Evolutionary conservation across 2,888 invertebrate species (phyloP).

Genomic region (Pocota personata): DNA sequence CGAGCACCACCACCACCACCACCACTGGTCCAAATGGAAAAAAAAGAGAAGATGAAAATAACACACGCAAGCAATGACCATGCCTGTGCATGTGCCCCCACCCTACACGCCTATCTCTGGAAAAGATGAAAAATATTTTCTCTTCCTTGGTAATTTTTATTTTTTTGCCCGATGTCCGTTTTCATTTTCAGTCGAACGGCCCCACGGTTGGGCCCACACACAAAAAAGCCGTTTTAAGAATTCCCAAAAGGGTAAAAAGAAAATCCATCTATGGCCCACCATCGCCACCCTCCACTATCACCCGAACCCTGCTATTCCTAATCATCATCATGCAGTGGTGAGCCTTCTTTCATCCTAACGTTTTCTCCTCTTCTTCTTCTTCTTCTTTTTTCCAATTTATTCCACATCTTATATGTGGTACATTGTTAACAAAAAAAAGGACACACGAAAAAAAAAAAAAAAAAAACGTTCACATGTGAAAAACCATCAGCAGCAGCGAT

Average conservation of each 20-base stretch:
- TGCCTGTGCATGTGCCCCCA: constrained; percentile 8
- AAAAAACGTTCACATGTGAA: constrained; percentile 67
- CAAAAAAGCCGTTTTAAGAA: constrained; percentile 69
- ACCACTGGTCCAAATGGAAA: constrained; percentile 46
- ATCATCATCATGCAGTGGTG: constrained; percentile 73
- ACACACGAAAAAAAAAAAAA: constrained; percentile 28
- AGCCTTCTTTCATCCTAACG: constrained; percentile 71
- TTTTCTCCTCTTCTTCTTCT: constrained; percentile 51
- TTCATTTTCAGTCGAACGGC: constrained; percentile 71
- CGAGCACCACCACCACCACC: background rate
- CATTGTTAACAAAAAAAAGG: constrained; percentile 66
- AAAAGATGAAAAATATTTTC: constrained; percentile 72
- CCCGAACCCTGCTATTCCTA: constrained; percentile 56
- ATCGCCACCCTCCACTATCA: background rate
- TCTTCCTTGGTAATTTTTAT: constrained; percentile 54
- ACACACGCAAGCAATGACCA: constrained; percentile 69
- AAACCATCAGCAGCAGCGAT: constrained; percentile 63
- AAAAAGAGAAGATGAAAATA: constrained; percentile 48
- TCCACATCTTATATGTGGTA: constrained; percentile 70
- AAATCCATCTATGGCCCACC: constrained; percentile 67
- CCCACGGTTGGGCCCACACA: constrained; percentile 54
- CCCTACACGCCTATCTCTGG: constrained; percentile 16
- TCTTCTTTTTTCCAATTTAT: constrained; percentile 71
- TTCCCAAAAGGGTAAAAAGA: constrained; percentile 73
- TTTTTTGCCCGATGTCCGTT: constrained; percentile 61